These are phyloP conservation scores for Holcopasites calliopsidis DNA, from an alignment of 1,140 invertebrate genomes.

Conservation along the genomic window DNA sequence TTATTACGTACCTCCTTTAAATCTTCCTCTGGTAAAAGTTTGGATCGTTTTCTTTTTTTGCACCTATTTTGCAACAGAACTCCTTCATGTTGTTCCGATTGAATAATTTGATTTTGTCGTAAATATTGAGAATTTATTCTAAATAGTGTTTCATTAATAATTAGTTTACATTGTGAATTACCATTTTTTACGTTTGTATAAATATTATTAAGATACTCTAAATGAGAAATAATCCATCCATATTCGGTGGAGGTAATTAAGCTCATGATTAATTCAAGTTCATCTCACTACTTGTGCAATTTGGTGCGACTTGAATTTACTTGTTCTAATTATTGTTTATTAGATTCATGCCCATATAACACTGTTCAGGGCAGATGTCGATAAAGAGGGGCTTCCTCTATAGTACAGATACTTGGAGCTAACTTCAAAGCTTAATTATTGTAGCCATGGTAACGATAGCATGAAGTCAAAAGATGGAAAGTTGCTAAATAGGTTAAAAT, in stretches of 20 bases:
- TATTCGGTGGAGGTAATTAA: conserved; percentile 59
- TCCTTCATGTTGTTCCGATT: conserved; percentile 23
- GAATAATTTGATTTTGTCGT: conserved; percentile 64
- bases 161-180: conserved; percentile 32
- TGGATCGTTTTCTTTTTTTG: conserved; percentile 55
- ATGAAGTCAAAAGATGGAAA: background rate
- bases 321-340: background rate
- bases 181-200: conserved; percentile 58
- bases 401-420: too few relatives aligned
- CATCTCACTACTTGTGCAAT: background rate
- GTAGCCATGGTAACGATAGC: background rate
- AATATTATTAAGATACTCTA: conserved; percentile 66
- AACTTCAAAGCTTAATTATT: background rate
- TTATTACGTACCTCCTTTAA: conserved; percentile 57
- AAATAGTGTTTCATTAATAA: conserved; percentile 67
- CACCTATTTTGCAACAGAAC: conserved; percentile 34
- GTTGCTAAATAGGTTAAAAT: background rate
- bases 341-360: background rate
- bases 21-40: conserved; percentile 49
- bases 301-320: background rate
- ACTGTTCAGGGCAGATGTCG: background rate
- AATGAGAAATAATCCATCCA: conserved; percentile 72
- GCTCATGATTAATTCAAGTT: conserved; percentile 59
- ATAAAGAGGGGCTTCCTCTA: background rate
- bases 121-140: conserved; percentile 70